phyloP scores from a whole-genome alignment of 2,888 invertebrate species.

The Liposcelis brunnea region DNA sequence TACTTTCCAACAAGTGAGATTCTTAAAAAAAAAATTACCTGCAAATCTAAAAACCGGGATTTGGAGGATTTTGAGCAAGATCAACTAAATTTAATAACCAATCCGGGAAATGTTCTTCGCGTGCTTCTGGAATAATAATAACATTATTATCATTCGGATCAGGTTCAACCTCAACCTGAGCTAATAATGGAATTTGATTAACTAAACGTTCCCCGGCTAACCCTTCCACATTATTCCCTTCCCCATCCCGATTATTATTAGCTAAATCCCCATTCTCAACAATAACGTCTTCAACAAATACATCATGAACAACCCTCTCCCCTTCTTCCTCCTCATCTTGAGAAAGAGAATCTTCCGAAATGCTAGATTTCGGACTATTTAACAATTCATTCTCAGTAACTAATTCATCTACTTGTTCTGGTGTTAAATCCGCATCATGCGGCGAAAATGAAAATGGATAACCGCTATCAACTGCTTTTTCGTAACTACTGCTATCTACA shows the following conservation, averaged over 20 bases:
- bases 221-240: slow-evolving; percentile 29
- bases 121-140: not conserved
- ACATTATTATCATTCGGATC: too few relatives aligned
- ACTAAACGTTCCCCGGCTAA: too few relatives aligned
- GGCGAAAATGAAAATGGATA: slow-evolving; percentile 17
- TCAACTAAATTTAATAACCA: slow-evolving; percentile 1
- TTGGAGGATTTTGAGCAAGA: slow-evolving; percentile 1
- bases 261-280: slow-evolving; percentile 35
- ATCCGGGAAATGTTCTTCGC: not conserved
- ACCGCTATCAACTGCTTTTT: slow-evolving; percentile 17
- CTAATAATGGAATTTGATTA: too few relatives aligned
- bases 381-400: slow-evolving; percentile 17
- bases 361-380: slow-evolving; percentile 1
- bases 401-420: slow-evolving; percentile 19
- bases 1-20: too few relatives aligned
- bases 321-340: slow-evolving; percentile 13
- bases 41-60: too few relatives aligned
- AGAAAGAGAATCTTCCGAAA: slow-evolving; percentile 11
- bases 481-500: slow-evolving; percentile 14
- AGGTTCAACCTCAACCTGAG: too few relatives aligned
- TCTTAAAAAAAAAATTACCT: too few relatives aligned
- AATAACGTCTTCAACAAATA: slow-evolving; percentile 16
- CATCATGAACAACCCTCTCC: not conserved
- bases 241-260: slow-evolving; percentile 33
- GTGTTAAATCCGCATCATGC: slow-evolving; percentile 17